Evolutionary conservation across 2,888 invertebrate genomes (phyloP), one percentile per base, ranked within the genome.

Genomic region (Leptopilina drosophilae): DNA sequence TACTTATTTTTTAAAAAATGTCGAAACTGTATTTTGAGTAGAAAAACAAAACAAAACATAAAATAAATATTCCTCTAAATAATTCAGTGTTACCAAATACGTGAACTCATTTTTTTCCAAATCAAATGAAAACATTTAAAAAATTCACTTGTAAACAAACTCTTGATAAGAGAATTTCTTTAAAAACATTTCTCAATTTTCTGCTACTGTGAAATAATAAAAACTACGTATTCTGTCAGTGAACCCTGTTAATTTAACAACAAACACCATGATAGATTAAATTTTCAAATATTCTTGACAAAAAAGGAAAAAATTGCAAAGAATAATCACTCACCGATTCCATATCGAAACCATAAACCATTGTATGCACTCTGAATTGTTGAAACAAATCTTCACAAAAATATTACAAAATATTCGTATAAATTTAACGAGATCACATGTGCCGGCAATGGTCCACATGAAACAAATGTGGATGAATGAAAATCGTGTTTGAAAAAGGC

Each of bases 281-380:
- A 56, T 12, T 56, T 12, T 12, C 12, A 56, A 59, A 59, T n/a
- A 59, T 3, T 59, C 14, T 33, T 33, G 3, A 33, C 56, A 5
- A 56, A 56, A 20, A 11, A 59, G n/a, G 6, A n/a, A n/a, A 59
- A 14, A 59, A 59, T 5, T n/a, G 14, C 14, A 15, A 14, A 59
- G 11, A 59, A 42, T n/a, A 66, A 20, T 65, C 73, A 86, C 90
- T 90, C 82, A 91, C 90, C 87, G 90, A 87, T 82, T 90, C 90
- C 88, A 91, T 90, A 65, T 91, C 90, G 87, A 90, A 88, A 82
- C 85, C 88, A 84, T 90, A 89, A 77, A 90, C 90, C 90, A 90
- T 90, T 81, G 69, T 84, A 11, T 49, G 80, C 81, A 80, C 80
- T 64, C 33, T 65, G 69, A 76, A 76, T 64, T 77, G 84, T 42